Conservation (phyloP, 2,888 invertebrate species). For the Argyresthia albistria region DNA sequence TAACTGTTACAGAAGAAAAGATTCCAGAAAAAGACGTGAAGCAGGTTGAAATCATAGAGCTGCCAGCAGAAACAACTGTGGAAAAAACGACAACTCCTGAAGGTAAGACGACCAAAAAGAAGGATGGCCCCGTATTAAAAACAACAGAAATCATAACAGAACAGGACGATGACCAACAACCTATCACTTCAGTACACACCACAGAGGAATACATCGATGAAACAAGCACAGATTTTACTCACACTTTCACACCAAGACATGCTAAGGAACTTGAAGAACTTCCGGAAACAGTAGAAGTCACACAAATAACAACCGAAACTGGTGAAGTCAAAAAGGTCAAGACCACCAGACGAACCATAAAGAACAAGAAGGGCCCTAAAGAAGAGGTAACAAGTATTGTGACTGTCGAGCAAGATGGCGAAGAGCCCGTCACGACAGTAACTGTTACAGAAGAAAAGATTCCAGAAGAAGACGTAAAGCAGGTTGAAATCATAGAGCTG, state of each 20-base stretch:
- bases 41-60: constrained; percentile 8
- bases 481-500: constrained; percentile 13
- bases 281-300: constrained; percentile 36
- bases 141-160: constrained; percentile 16
- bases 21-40: constrained; percentile 3
- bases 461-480: background rate
- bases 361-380: constrained; percentile 13
- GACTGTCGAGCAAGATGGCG: constrained; percentile 25
- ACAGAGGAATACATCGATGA: constrained; percentile 17
- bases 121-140: constrained; percentile 20
- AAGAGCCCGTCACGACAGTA: background rate
- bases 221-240: constrained; percentile 10
- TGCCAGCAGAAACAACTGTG: constrained; percentile 20
- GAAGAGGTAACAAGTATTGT: constrained; percentile 19
- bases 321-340: constrained; percentile 17
- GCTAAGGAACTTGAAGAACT: constrained; percentile 11
- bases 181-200: constrained; percentile 29
- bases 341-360: constrained; percentile 18
- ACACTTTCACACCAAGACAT: constrained; percentile 1
- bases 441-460: background rate
- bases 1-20: constrained; percentile 16
- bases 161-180: constrained; percentile 13
- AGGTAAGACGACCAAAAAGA: constrained; percentile 12
- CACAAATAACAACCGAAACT: constrained; percentile 23
- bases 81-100: constrained; percentile 10